A percentile compares a stretch with the other conserved stretches of the same genome.
Evolutionary conservation across 2,888 invertebrate species (phyloP).

Genomic region (Scaptomyza reducta): DNA sequence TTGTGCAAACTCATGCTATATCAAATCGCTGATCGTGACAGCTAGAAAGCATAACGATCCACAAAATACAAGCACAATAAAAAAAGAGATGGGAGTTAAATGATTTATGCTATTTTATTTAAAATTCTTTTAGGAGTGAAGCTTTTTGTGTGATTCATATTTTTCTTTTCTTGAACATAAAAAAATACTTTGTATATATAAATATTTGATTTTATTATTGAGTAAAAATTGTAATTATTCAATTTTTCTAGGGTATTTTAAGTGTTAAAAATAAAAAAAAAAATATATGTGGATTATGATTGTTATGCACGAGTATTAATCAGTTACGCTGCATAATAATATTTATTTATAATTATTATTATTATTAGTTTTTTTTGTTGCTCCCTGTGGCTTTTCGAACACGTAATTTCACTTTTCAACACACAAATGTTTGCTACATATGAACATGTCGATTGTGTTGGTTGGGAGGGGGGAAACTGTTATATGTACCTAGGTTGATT

Average conservation of each 20-base stretch:
- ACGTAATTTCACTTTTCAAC: constrained; percentile 46
- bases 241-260: not conserved
- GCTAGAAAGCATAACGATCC: constrained; percentile 7
- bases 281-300: constrained; percentile 1
- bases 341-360: not conserved
- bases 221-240: too few species aligned
- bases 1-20: too few species aligned
- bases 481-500: not conserved
- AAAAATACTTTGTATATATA: too few species aligned
- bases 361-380: not conserved
- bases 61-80: not conserved
- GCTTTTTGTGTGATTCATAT: not conserved
- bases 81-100: not conserved
- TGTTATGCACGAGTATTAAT: constrained; percentile 20
- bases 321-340: constrained; percentile 26
- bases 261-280: not conserved
- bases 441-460: not conserved
- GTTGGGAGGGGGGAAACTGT: not conserved
- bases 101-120: not conserved
- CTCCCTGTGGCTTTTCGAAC: constrained; percentile 3
- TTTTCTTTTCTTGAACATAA: not conserved
- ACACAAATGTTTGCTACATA: constrained; percentile 15
- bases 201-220: too few species aligned
- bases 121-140: not conserved
- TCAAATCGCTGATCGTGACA: not conserved